Evolutionary conservation across 2,113 vertebrate genomes (phyloP).

Genomic region (Platichthys stellatus): DNA sequence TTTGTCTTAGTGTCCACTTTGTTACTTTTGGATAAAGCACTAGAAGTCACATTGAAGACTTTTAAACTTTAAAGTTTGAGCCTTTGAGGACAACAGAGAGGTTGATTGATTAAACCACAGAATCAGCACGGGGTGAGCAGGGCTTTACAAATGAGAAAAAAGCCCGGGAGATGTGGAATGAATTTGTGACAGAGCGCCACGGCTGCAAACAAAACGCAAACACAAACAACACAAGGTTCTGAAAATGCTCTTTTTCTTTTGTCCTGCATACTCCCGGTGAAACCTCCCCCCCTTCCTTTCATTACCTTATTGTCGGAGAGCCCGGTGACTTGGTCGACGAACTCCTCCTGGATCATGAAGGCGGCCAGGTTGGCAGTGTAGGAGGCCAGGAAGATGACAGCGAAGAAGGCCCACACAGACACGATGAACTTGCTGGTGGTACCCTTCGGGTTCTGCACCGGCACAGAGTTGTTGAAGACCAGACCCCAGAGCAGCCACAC

Average conservation of each 20-base stretch:
- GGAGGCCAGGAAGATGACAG: constrained; percentile 99
- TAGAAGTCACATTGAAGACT: neutral
- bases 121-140: neutral
- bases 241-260: no score
- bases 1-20: neutral
- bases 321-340: constrained; percentile 98
- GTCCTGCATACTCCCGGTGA: neutral
- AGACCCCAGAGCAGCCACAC: constrained; percentile 99
- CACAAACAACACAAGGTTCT: no score
- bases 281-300: neutral
- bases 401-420: constrained; percentile 99
- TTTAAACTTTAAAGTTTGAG: neutral
- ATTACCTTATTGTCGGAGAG: constrained; percentile 97
- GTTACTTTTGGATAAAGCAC: neutral
- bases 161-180: neutral
- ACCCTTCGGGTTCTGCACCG: constrained; percentile 97
- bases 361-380: constrained; percentile 99
- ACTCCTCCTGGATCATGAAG: constrained; percentile 99
- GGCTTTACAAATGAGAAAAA: neutral
- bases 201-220: neutral
- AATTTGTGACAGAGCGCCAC: neutral
- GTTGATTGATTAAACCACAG: neutral
- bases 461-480: constrained; percentile 99
- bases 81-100: neutral
- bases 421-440: constrained; percentile 99